phyloP scores from a whole-genome alignment of 2,113 vertebrate species.

The Ptilorrhoa leucosticta region DNA sequence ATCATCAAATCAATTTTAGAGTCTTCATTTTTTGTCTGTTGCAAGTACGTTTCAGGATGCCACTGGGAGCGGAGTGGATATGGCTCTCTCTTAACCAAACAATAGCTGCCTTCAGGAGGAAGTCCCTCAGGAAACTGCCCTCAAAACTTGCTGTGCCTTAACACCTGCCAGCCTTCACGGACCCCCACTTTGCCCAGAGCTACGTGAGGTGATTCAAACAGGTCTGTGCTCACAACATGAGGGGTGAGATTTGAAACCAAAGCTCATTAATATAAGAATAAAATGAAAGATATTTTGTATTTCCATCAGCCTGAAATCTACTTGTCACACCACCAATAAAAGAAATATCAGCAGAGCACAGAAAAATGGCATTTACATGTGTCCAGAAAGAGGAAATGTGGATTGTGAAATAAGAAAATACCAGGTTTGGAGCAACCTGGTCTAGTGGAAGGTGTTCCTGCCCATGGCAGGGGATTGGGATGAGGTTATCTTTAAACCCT shows the following conservation, averaged over 20 bases:
- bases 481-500: not conserved
- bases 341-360: not conserved
- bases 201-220: not conserved
- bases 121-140: conserved; percentile 23
- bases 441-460: not conserved
- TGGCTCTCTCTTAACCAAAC: not conserved
- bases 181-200: not conserved
- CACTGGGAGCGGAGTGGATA: not conserved
- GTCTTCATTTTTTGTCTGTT: not conserved
- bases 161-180: not conserved
- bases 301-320: not conserved
- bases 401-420: not conserved
- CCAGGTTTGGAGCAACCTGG: not conserved
- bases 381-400: not conserved
- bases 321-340: not conserved
- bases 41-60: not conserved
- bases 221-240: not conserved
- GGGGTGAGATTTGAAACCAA: not conserved
- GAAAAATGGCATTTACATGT: not conserved
- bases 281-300: not conserved
- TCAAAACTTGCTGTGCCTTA: not conserved
- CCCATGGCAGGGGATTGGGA: not conserved
- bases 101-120: conserved; percentile 19
- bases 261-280: not conserved
- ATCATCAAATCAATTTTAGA: conserved; percentile 12